phyloP scores from a whole-genome alignment of 2,888 invertebrate genomes.

The Caradrina kadenii region DNA sequence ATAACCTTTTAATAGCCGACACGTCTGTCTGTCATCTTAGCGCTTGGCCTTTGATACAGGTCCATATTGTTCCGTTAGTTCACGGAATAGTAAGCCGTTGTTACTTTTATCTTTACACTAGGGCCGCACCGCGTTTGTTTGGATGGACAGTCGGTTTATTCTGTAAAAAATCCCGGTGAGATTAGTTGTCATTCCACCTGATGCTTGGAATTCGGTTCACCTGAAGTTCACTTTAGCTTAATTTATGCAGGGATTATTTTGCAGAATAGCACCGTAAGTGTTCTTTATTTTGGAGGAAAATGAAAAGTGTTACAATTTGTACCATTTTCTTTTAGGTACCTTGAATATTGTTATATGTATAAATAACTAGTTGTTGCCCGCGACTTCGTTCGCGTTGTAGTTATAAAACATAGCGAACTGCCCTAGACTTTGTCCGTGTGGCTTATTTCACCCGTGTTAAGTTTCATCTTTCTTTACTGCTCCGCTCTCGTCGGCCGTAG shows the following conservation, averaged over 20 bases:
- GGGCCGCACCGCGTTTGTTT: constrained; percentile 12
- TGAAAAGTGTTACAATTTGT: constrained; percentile 2
- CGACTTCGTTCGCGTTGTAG: too few species aligned
- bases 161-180: not conserved
- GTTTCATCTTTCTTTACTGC: too few species aligned
- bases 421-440: too few species aligned
- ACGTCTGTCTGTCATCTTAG: constrained; percentile 44
- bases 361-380: too few species aligned
- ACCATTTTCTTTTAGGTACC: not conserved
- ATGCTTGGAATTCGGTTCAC: too few species aligned
- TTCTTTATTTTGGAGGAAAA: constrained; percentile 8
- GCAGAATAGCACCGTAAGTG: too few species aligned
- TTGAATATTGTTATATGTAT: not conserved
- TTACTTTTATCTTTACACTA: constrained; percentile 38
- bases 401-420: too few species aligned
- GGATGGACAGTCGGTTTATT: constrained; percentile 25
- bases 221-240: too few species aligned
- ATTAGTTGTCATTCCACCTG: too few species aligned
- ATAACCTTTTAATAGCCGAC: constrained; percentile 36
- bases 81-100: constrained; percentile 35
- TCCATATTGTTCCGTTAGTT: constrained; percentile 28
- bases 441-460: too few species aligned
- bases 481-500: too few species aligned
- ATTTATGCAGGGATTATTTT: too few species aligned
- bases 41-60: constrained; percentile 52